A percentile compares a stretch with the other conserved stretches of the same genome.
Conservation (phyloP, 2,888 invertebrate genomes). For the Archips crataeganus region DNA sequence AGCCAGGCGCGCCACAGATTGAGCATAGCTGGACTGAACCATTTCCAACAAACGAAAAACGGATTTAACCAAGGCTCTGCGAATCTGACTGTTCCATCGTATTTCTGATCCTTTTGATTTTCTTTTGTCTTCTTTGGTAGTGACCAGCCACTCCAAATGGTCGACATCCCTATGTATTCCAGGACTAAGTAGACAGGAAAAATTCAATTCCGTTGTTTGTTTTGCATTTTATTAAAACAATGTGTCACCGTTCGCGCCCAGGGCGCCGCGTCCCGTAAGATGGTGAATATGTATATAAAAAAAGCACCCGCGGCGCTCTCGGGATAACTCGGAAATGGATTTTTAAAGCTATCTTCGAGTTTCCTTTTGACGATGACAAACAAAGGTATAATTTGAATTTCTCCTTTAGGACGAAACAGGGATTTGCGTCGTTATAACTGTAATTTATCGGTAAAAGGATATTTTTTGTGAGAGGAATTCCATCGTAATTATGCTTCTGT, state of each 20-base stretch:
- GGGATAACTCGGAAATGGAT: constrained; percentile 44
- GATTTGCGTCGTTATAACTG: constrained; percentile 54
- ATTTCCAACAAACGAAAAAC: too few species aligned
- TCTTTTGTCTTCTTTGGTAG: too few species aligned
- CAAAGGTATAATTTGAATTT: constrained; percentile 66
- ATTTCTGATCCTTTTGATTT: too few species aligned
- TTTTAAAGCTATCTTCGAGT: constrained; percentile 45
- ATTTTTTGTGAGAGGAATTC: constrained; percentile 52
- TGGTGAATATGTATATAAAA: constrained; percentile 45
- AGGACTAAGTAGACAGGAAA: not conserved
- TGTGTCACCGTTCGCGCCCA: constrained; percentile 23
- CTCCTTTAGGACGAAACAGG: constrained; percentile 50
- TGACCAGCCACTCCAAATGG: too few species aligned
- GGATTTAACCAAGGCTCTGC: too few species aligned
- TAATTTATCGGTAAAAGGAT: constrained; percentile 57
- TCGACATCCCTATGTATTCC: too few species aligned
- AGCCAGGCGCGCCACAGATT: too few species aligned
- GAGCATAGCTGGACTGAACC: too few species aligned
- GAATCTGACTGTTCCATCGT: too few species aligned
- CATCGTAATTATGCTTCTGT: constrained; percentile 44
- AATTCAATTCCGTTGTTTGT: constrained; percentile 1
- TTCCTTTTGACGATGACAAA: constrained; percentile 66
- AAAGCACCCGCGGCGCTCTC: constrained; percentile 40
- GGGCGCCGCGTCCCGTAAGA: constrained; percentile 29
- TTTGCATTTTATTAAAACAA: constrained; percentile 8